Evolutionary conservation across 2,113 vertebrate genomes (phyloP).

Genomic region (Copsychus sechellarum): DNA sequence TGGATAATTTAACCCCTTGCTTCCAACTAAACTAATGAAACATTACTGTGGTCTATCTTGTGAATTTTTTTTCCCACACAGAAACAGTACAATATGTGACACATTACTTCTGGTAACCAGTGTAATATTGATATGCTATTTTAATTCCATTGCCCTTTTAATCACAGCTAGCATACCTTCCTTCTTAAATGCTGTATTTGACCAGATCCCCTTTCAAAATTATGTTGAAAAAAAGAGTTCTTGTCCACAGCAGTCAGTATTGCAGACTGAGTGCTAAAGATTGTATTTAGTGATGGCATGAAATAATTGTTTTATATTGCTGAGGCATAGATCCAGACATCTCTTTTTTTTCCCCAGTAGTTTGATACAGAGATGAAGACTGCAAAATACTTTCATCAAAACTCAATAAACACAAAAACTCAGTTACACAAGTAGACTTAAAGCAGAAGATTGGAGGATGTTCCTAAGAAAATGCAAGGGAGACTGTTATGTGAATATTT

Average conservation of each 20-base stretch:
- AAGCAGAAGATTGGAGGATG: neutral
- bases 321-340: neutral
- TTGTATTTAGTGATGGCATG: neutral
- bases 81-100: neutral
- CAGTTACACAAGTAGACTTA: neutral
- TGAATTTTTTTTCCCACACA: neutral
- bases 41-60: neutral
- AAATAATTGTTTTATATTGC: neutral
- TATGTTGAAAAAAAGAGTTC: neutral
- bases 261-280: neutral
- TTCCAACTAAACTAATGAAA: neutral
- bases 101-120: neutral
- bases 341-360: neutral
- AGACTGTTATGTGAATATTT: neutral
- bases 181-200: neutral
- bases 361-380: neutral
- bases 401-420: neutral
- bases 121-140: neutral
- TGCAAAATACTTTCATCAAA: neutral
- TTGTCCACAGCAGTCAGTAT: neutral
- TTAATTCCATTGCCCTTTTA: neutral
- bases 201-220: neutral
- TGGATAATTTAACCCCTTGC: neutral
- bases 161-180: neutral
- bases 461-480: neutral